Base-by-base conservation (phyloP, 2,113 vertebrate genomes). In the Macroglossus sobrinus region DNA sequence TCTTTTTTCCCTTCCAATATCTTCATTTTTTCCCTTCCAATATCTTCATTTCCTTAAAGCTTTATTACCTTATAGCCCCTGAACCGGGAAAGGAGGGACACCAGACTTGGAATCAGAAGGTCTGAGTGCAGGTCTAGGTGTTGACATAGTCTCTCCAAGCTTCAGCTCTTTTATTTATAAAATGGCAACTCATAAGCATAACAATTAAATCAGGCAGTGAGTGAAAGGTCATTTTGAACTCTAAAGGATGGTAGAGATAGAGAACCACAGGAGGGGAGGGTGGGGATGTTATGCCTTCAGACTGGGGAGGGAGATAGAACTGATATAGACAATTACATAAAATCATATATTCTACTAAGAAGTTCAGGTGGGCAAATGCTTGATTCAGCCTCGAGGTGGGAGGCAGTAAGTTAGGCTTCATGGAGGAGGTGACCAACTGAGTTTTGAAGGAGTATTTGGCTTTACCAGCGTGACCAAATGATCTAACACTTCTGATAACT, bases 321-420 rank as follows among this genome's bases (percentile, higher is more conserved):
- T 22, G 28, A 47, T 4, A 5, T 22, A 24, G 68, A 28, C 3
- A 16, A 3, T 12, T 28, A 1, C 0, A 30, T 2, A 11, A 68
- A 66, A 45, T 28, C 63, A 0, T 28, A 18, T 64, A 11, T 68
- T 10, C 43, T 14, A 12, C 3, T 5, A 50, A 63, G 87, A 43
- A 53, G 13, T 7, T 79, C 1, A 0, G 4, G 21, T 28, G 26
- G n/a, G 7, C 26, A 57, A 55, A 13, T 18, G 61, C 40, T 64
- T 43, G 66, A 30, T 26, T 74, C 22, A 24, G 63, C 43, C 43
- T 57, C 8, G 11, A 14, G 28, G 50, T 72, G 22, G 33, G 63
- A 87, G 74, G 35, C 26, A 16, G 18, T 80, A 45, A 26, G 40
- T 18, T 33, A 84, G 81, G 78, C 82, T 85, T 80, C 35, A 0